phyloP scores from a whole-genome alignment of 2,797 vertebrate genomes.

The Leuciscus waleckii region DNA sequence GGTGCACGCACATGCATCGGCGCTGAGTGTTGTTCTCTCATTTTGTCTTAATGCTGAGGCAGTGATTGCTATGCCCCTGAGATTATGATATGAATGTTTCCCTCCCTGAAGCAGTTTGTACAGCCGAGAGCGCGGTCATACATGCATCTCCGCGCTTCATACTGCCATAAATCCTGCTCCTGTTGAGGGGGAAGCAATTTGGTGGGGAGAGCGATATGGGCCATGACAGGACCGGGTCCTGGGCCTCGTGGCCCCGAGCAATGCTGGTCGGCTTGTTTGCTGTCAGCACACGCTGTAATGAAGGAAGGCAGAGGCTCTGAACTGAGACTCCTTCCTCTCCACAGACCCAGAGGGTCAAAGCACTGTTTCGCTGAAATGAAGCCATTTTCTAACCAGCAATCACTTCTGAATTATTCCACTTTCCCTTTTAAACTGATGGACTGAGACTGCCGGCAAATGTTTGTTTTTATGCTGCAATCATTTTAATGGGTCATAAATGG shows the following conservation, averaged over 20 bases:
- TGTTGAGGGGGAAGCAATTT: conserved; percentile 30
- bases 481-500: conserved; percentile 40
- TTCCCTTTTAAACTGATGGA: conserved; percentile 49
- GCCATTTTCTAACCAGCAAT: conserved; percentile 29
- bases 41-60: conserved; percentile 54
- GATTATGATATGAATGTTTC: conserved; percentile 46
- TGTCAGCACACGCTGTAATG: conserved; percentile 43
- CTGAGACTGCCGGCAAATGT: conserved; percentile 23
- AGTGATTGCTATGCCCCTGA: conserved; percentile 51
- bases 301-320: conserved; percentile 42
- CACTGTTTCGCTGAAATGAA: conserved; percentile 28
- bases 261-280: conserved; percentile 24
- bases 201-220: conserved; percentile 42
- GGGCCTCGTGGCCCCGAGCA: conserved; percentile 11
- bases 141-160: conserved; percentile 50
- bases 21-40: conserved; percentile 40
- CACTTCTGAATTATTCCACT: conserved; percentile 36
- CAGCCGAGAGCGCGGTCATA: conserved; percentile 43
- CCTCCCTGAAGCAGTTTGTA: conserved; percentile 52
- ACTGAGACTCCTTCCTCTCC: conserved; percentile 34
- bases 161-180: conserved; percentile 50
- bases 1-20: conserved; percentile 21
- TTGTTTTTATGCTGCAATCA: conserved; percentile 41
- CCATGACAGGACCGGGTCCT: conserved; percentile 18
- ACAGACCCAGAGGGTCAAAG: conserved; percentile 35